Evolutionary conservation across 2,797 vertebrate species (phyloP), one percentile per base, ranked within the genome.

Genomic region (Ammospiza maritima): DNA sequence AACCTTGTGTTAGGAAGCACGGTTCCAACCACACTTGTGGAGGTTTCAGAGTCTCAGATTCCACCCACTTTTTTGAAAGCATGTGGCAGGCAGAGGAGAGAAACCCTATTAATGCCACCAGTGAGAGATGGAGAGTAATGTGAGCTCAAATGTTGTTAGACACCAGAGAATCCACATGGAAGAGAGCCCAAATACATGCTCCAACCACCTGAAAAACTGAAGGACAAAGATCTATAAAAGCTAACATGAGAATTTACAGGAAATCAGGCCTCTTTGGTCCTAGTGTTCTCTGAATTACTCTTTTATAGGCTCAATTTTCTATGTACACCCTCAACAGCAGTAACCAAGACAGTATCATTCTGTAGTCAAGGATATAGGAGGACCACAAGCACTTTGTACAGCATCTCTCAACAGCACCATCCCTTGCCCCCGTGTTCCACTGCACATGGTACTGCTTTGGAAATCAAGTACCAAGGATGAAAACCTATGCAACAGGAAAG

Each of bases 61-160:
- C 94, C 95, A 94, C 64, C 48, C 56, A 86, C 66, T 65, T 88
- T 95, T 80, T 84, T 58, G 66, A 86, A 95, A 91, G 70, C 32
- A 81, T 56, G 71, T 17, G 5, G 90, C 83, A 94, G 53, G 62
- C 88, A 78, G 89, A 78, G 58, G 89, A 94, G 91, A 89, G 79
- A 96, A 94, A 93, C 85, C 50, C n/a, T 78, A 69, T 94, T 96
- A 95, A 94, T 93, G 79, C 82, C 62, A 87, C 76, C 14, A 9
- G 65, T 89, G 66, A 95, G 91, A 75, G 79, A 88, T 83, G 74
- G 62, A 88, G 58, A 72, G 94, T 93, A 95, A 96, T 27, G 50
- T 70, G 94, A 96, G 85, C 91, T 91, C 73, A 66, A 75, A 84
- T 91, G 79, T 96, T 95, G 89, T 94, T 96, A 94, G 94, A 94